Evolutionary conservation across 2,113 vertebrate genomes (phyloP).

Genomic region (Nibea albiflora): DNA sequence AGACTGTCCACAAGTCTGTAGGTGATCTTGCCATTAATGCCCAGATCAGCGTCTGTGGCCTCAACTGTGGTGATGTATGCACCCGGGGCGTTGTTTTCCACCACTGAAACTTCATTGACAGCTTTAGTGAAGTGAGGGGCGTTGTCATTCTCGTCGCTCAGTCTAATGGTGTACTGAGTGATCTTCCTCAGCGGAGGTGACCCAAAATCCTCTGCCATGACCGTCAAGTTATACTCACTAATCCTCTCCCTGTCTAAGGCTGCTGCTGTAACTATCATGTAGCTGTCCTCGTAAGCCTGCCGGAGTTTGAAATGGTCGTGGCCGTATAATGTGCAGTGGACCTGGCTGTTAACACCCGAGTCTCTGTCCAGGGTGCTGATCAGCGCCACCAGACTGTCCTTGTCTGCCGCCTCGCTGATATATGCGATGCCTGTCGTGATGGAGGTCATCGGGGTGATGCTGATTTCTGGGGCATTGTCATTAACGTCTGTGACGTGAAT

Average conservation of each 20-base stretch:
- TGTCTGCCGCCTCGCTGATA: conserved; percentile 88
- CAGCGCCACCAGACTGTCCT: conserved; percentile 93
- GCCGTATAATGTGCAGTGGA: conserved; percentile 91
- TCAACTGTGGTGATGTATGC: conserved; percentile 90
- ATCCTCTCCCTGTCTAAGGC: conserved; percentile 90
- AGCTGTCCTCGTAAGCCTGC: conserved; percentile 93
- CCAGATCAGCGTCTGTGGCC: conserved; percentile 89
- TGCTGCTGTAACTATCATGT: conserved; percentile 91
- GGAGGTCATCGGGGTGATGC: conserved; percentile 91
- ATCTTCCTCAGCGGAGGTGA: conserved; percentile 88
- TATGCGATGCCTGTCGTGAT: conserved; percentile 78
- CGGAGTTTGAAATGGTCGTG: conserved; percentile 93
- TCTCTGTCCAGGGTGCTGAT: conserved; percentile 95
- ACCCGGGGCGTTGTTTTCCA: conserved; percentile 91
- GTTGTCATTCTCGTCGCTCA: conserved; percentile 94
- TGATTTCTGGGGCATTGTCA: conserved; percentile 93
- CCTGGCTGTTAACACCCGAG: conserved; percentile 90
- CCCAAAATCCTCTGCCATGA: conserved; percentile 95
- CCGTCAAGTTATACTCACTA: conserved; percentile 92
- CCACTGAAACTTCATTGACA: conserved; percentile 88
- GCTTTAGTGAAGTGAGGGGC: conserved; percentile 88
- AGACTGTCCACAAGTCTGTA: conserved; percentile 89
- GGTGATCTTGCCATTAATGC: conserved; percentile 90
- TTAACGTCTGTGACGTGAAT: conserved; percentile 94
- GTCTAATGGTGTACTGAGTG: conserved; percentile 87